These are phyloP conservation scores for Hololepta plana DNA, from an alignment of 2,888 invertebrate species.

Conservation along the genomic window DNA sequence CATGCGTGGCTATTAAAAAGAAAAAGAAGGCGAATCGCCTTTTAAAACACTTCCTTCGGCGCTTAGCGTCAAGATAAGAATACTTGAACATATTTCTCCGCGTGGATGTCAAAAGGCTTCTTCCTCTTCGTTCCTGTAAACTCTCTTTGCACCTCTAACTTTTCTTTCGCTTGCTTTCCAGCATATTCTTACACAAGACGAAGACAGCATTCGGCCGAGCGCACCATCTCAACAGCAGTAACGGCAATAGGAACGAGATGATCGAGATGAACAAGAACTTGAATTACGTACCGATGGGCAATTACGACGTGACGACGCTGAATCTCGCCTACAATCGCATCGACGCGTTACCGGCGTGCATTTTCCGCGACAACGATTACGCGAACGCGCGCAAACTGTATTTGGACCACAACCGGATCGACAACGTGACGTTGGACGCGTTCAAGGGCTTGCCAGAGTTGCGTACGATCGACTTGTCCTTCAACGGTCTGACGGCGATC, in stretches of 20 bases:
- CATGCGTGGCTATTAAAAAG: too few relatives aligned
- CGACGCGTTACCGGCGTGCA: constrained; percentile 14
- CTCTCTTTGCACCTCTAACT: too few relatives aligned
- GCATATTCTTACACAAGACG: too few relatives aligned
- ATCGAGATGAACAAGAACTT: constrained; percentile 14
- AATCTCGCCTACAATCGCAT: constrained; percentile 22
- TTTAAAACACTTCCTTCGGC: too few relatives aligned
- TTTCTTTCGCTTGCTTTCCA: too few relatives aligned
- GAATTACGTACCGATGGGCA: constrained; percentile 16
- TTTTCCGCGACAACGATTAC: constrained; percentile 19
- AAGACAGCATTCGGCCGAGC: too few relatives aligned
- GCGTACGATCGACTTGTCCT: constrained; percentile 19
- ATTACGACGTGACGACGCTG: constrained; percentile 12
- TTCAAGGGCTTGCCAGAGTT: constrained; percentile 20
- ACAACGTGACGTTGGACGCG: constrained; percentile 16
- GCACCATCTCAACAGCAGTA: too few relatives aligned
- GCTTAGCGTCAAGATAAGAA: too few relatives aligned
- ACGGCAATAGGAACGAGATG: not conserved
- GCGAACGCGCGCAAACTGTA: constrained; percentile 16
- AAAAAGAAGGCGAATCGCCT: too few relatives aligned
- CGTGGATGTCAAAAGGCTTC: too few relatives aligned
- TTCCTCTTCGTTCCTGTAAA: too few relatives aligned
- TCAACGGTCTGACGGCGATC: constrained; percentile 18
- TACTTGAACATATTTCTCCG: too few relatives aligned
- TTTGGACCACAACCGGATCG: constrained; percentile 20